Base-by-base conservation (phyloP, 2,113 vertebrate genomes). In the Oreochromis niloticus region DNA sequence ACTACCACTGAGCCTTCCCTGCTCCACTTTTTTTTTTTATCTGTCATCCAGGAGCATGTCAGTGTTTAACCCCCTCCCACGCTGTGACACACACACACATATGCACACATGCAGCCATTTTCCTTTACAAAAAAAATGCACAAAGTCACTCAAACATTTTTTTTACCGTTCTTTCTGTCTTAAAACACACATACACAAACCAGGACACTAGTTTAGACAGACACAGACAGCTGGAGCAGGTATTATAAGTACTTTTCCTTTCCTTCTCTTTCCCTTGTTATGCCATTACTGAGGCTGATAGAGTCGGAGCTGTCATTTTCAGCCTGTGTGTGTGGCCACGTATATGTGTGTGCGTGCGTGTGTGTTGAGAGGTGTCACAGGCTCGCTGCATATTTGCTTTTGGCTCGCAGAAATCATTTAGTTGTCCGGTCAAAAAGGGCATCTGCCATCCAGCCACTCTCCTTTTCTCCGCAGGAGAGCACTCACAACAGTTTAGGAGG, bases 21-120 rank as follows among this genome's bases (percentile, higher is more conserved):
- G 93, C 89, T 93, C 91, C 85, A 92, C 68, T 93, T 91, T 92
- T 92, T 93, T 91, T 91, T 92, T 81, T 84, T 56, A 91, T 93
- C 91, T 92, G 93, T 93, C 90, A 91, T 93, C 92, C 82, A 90
- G 88, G 91, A 93, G 92, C 91, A 92, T 92, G 88, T 93, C 92
- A 90, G 80, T 87, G 87, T 94, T 95, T 93, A 95, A 94, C 90
- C 88, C 84, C 81, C 88, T 85, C 90, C 91, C 86, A 89, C 85
- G 22, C 94, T 59, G 30, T 10, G 68, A 32, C 66, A 71, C n/a
- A 43, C 59, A 55, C 5, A 32, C 52, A 86, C 81, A 63, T 63
- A 68, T 57, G 71, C 56, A 66, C 88, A 54, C 80, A 86, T 19
- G 32, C 30, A 6, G 19, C 48, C 52, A 84, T 82, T 66, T 84